Percentiles rank a stretch among this genome's conserved stretches.
Conservation (phyloP, 2,888 invertebrate genomes). For the Axea sp. region DNA sequence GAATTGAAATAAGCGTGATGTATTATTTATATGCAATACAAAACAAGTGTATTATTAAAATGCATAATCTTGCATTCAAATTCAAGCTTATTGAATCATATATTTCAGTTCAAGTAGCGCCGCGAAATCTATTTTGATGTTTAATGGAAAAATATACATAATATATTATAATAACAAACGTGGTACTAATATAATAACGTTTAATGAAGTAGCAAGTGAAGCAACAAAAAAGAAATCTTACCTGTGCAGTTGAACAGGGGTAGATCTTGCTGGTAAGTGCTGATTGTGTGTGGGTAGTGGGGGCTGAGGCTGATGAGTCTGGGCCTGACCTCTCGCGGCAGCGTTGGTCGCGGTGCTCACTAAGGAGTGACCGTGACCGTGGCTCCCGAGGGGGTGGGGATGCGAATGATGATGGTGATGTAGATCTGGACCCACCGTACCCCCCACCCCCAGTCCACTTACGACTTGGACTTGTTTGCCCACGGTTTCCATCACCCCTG, state of each 20-base stretch:
- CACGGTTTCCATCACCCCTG: slow-evolving; percentile 78
- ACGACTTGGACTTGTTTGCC: slow-evolving; percentile 78
- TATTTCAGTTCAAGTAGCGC: too few relatives aligned
- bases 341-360: slow-evolving; percentile 74
- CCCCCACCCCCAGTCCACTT: slow-evolving; percentile 78
- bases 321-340: slow-evolving; percentile 73
- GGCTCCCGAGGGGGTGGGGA: slow-evolving; percentile 71
- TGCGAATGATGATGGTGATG: slow-evolving; percentile 77
- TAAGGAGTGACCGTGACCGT: slow-evolving; percentile 75
- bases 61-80: too few relatives aligned
- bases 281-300: slow-evolving; percentile 77
- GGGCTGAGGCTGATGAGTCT: slow-evolving; percentile 70
- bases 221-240: slow-evolving; percentile 62
- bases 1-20: too few relatives aligned
- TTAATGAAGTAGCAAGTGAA: too few relatives aligned
- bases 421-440: slow-evolving; percentile 77
- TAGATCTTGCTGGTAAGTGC: slow-evolving; percentile 76
- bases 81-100: too few relatives aligned
- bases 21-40: too few relatives aligned
- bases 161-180: too few relatives aligned
- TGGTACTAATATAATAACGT: too few relatives aligned
- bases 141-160: too few relatives aligned
- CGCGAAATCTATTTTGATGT: too few relatives aligned
- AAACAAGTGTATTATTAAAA: too few relatives aligned
- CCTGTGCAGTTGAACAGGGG: slow-evolving; percentile 77